A percentile compares a stretch with the other conserved stretches of the same genome.
Evolutionary conservation across 2,113 vertebrate species (phyloP).

Genomic region (Hoplias malabaricus): DNA sequence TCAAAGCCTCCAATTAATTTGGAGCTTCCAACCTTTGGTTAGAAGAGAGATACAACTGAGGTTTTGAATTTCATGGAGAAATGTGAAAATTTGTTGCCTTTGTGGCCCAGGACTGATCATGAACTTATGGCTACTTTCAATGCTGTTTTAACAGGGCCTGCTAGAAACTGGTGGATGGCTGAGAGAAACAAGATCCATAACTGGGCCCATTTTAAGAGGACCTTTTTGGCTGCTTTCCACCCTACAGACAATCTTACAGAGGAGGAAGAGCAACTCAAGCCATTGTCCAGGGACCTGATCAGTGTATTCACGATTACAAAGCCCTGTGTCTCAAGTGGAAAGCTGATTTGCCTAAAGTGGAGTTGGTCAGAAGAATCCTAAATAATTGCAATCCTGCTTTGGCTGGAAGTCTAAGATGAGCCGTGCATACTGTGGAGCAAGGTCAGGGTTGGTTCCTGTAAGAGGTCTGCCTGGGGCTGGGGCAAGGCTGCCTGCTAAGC

Average conservation of each 20-base stretch:
- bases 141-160: not conserved
- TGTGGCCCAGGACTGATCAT: no score
- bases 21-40: not conserved
- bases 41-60: not conserved
- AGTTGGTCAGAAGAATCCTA: conserved; percentile 20
- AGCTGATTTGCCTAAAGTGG: conserved; percentile 7
- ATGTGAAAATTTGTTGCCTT: no score
- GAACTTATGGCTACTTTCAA: conserved; percentile 11
- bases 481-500: no score
- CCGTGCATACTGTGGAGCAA: conserved; percentile 28
- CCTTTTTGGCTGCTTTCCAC: conserved; percentile 20
- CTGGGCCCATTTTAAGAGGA: not conserved
- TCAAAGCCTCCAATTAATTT: not conserved
- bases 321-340: conserved; percentile 35
- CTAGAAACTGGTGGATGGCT: conserved; percentile 11
- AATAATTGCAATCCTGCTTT: conserved; percentile 32
- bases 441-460: conserved; percentile 32
- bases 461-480: no score
- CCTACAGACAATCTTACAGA: conserved; percentile 21
- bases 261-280: conserved; percentile 22
- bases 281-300: not conserved
- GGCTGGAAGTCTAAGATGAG: conserved; percentile 17
- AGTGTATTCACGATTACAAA: conserved; percentile 16
- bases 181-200: not conserved
- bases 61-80: not conserved